A percentile compares a stretch with the other conserved stretches of the same genome.
These are phyloP conservation scores for Drosophila nr. perissopoda DNA, from an alignment of 2,888 invertebrate genomes.

Conservation along the genomic window DNA sequence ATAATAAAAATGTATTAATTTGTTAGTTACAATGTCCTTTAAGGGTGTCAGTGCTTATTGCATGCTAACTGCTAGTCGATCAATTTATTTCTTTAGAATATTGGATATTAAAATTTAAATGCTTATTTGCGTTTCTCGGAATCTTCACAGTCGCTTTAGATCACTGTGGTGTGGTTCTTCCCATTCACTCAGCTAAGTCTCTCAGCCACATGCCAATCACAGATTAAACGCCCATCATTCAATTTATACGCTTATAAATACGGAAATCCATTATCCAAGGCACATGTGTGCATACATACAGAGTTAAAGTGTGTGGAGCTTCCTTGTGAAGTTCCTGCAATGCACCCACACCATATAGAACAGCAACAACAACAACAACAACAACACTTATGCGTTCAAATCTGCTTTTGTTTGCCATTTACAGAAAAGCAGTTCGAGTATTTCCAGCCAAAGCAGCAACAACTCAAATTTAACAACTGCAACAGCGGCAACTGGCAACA, in stretches of 20 bases:
- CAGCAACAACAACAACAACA: constrained; percentile 12
- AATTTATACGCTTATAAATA: constrained; percentile 27
- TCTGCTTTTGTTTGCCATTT: constrained; percentile 64
- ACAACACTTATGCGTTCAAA: constrained; percentile 34
- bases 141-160: background rate
- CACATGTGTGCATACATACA: constrained; percentile 1
- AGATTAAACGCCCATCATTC: constrained; percentile 21
- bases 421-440: constrained; percentile 84
- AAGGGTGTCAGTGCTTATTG: background rate
- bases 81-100: background rate
- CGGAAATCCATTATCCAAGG: constrained; percentile 33
- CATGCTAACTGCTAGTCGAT: background rate
- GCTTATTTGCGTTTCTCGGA: constrained; percentile 5
- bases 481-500: constrained; percentile 77
- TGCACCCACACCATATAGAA: constrained; percentile 54
- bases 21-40: background rate
- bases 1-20: background rate
- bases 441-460: constrained; percentile 82
- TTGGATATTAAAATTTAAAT: background rate
- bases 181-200: background rate
- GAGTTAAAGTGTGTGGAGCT: constrained; percentile 29
- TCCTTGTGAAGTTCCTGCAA: constrained; percentile 53
- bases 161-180: background rate
- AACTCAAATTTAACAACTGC: constrained; percentile 78
- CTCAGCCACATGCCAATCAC: constrained; percentile 15